Base-by-base conservation (phyloP, 1,140 invertebrate species). In the Aphaenogaster rudis region DNA sequence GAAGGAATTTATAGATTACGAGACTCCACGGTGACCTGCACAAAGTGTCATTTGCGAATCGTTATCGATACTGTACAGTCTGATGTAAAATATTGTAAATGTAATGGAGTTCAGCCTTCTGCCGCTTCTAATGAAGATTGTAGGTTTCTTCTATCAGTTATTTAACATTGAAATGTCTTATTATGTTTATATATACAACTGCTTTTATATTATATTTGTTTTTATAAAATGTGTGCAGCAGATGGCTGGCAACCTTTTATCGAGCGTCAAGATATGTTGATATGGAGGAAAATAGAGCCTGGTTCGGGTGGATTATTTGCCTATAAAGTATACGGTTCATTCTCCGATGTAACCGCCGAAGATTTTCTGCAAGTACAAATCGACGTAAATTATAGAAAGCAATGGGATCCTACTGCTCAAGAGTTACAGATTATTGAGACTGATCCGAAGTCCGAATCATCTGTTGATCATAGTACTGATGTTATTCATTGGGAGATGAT, bases 241-340 rank as follows among this genome's bases (percentile, higher is more conserved):
- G 96, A 97, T 48, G 96, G 96, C 7, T 98, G 98, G 98, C 94
- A 96, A 61, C 97, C 97, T 1, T 98, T 98, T 92, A 97, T 98
- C 82, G 97, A 98, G 93, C 96, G 97, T 76, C 94, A 97, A 74
- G 97, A 98, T 93, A 97, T 98, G 93, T 95, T 98, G 21, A 97
- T 98, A 57, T 98, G 98, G 98, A 96, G 97, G 86, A 97, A 96
- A 91, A 96, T 97, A 93, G 97, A 98, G 90, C 95, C 96, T 66
- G 94, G 96, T 36, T 96, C 96, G 0, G 93, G 96, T 79, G 97
- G 97, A 33, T 94, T 98, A 21, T 98, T 97, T 94, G 96, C 97
- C 39, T 98, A 98, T 92, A 98, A 98, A 97, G 97, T 98, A 0
- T 98, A 98, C 95, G 98, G 97, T 0, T 96, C 96, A 0, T 98